Conservation (phyloP, 2,113 vertebrate genomes). For the Dermatemys mawii region DNA sequence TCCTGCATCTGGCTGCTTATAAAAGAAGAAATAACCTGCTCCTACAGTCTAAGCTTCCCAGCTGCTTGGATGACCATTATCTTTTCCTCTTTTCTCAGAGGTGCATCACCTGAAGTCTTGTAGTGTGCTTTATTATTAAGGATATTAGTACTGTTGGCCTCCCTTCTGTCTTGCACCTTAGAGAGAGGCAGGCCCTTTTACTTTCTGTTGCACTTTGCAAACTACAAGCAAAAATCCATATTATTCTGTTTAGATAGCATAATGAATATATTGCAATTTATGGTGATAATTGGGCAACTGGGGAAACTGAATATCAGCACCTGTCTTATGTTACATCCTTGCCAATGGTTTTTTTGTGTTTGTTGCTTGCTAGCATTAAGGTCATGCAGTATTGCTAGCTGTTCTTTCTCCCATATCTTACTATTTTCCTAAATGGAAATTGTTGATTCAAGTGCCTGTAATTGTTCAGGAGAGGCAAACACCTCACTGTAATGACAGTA, state of each 20-base stretch:
- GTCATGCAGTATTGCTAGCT: background rate
- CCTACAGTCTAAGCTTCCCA: background rate
- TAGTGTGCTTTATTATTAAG: background rate
- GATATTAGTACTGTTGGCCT: background rate
- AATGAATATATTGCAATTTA: background rate
- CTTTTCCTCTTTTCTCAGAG: background rate
- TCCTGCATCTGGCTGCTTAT: background rate
- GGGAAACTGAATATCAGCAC: background rate
- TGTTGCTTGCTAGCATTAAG: conserved; percentile 5
- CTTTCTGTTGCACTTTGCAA: background rate
- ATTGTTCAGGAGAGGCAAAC: conserved; percentile 24
- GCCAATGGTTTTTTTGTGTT: background rate
- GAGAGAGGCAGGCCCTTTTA: background rate
- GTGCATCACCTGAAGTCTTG: background rate
- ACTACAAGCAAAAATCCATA: background rate
- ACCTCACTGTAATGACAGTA: background rate
- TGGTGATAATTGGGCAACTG: background rate
- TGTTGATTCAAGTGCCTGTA: conserved; percentile 33
- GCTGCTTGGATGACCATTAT: background rate
- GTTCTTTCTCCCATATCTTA: background rate
- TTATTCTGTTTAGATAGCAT: background rate
- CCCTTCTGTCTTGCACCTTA: background rate
- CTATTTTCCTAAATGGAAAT: conserved; percentile 23
- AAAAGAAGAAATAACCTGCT: conserved; percentile 6
- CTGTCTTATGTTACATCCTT: background rate